These are phyloP conservation scores for Drosophila lutescens DNA, from an alignment of 2,888 invertebrate genomes.

Conservation along the genomic window DNA sequence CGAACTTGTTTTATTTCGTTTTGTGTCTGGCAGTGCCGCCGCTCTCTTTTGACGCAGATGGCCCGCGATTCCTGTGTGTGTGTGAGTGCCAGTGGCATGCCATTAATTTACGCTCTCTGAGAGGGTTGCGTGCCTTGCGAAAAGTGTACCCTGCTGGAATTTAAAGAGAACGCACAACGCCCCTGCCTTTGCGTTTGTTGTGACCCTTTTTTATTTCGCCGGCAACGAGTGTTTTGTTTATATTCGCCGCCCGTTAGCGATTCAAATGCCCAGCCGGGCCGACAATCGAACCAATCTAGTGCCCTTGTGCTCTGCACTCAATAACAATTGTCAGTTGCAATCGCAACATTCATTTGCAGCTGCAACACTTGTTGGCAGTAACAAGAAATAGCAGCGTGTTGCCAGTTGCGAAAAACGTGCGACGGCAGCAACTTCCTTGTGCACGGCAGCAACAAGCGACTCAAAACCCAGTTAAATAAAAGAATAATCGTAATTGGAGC, in stretches of 20 bases:
- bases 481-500: constrained; percentile 12
- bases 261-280: not conserved
- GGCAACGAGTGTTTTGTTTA: constrained; percentile 31
- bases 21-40: constrained; percentile 57
- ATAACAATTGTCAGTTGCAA: not conserved
- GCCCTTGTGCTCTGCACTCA: not conserved
- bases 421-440: constrained; percentile 6
- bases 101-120: not conserved
- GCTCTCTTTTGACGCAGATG: constrained; percentile 33
- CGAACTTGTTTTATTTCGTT: constrained; percentile 24
- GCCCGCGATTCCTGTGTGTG: constrained; percentile 26
- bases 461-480: constrained; percentile 12
- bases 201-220: constrained; percentile 36
- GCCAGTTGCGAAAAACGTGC: not conserved
- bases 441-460: not conserved
- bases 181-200: constrained; percentile 11
- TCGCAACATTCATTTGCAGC: constrained; percentile 2
- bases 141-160: constrained; percentile 23
- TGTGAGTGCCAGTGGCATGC: constrained; percentile 48
- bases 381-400: constrained; percentile 10
- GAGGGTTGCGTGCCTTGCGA: constrained; percentile 1
- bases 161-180: constrained; percentile 7
- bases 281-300: not conserved
- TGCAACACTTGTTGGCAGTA: constrained; percentile 15
- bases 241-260: not conserved